Evolutionary conservation across 2,888 invertebrate species (phyloP).

Genomic region (Octonoba sinensis): DNA sequence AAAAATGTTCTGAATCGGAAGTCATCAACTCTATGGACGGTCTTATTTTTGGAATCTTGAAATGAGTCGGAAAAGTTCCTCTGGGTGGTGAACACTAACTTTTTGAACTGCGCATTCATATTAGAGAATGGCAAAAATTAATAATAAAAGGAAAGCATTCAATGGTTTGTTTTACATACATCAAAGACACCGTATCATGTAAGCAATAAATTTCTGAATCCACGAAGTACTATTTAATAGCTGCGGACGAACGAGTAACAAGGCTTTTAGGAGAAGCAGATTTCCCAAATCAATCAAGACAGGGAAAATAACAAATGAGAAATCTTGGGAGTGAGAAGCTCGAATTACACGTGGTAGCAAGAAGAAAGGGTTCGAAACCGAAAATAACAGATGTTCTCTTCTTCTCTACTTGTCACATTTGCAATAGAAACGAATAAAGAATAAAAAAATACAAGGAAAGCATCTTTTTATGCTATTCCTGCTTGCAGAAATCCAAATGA

Average conservation of each 20-base stretch:
- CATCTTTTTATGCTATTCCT: conserved; percentile 60
- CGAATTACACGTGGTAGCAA: conserved; percentile 21
- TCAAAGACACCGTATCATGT: no score
- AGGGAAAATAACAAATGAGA: conserved; percentile 26
- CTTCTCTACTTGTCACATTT: conserved; percentile 62
- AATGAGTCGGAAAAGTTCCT: no score
- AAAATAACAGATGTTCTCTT: conserved; percentile 58
- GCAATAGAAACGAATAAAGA: conserved; percentile 63
- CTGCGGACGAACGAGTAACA: neutral
- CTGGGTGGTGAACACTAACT: no score
- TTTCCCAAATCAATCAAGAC: conserved; percentile 29
- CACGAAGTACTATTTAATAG: no score
- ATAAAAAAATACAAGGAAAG: conserved; percentile 51
- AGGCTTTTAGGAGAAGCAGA: conserved; percentile 5
- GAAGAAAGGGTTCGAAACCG: conserved; percentile 20
- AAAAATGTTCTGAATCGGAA: no score
- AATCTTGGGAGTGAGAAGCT: conserved; percentile 13
- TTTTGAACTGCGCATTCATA: no score
- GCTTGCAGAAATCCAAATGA: conserved; percentile 59
- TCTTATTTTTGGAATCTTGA: no score
- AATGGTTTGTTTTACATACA: no score
- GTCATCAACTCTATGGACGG: no score
- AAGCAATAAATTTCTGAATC: no score
- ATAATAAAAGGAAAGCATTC: no score
- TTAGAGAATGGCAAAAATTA: no score